Evolutionary conservation across 2,888 invertebrate species (phyloP), one percentile per base, ranked within the genome.

Genomic region (Drosophila fulvimacula): DNA sequence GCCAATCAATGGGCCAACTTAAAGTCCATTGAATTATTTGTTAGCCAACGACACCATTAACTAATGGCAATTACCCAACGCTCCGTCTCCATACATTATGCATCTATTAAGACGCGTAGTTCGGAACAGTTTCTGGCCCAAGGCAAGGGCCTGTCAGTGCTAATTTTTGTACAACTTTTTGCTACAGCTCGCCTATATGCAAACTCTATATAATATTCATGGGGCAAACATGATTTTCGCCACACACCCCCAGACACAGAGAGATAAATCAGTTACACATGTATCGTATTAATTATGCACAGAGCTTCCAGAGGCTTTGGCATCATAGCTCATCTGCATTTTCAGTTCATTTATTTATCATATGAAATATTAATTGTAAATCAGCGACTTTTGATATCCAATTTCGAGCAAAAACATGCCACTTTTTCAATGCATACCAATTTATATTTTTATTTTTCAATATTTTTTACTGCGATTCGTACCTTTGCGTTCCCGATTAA

Each of bases 141-240:
- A n/a, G n/a, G n/a, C n/a, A n/a, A n/a, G n/a, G n/a, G 24, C 6
- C 56, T 39, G 72, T 32, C 65, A 78, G 46, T 65, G 69, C 48
- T 59, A 77, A 64, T 49, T 61, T 42, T 32, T 2, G 10, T 9
- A 0, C 11, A n/a, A 17, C 27, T 58, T 51, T 32, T 51, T 36
- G 21, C 52, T 13, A 10, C 30, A 30, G 10, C 7, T 30, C 24
- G 3, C 19, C 7, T 15, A 34, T 21, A 15, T 9, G 11, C 36
- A 27, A 13, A n/a, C 6, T 34, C n/a, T 2, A 51, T 32, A 51
- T 48, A 30, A 58, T 68, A 34, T 46, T 52, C 30, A 65, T 38
- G 21, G 21, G 17, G 27, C 27, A 19, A 19, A 41, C 42, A 42
- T 42, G 19, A 42, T 42, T 21, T 42, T 5, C 13, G 21, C n/a